Percentiles rank a stretch among this genome's conserved stretches.
Conservation (phyloP, 2,888 invertebrate genomes). For the Buathra laborator region DNA sequence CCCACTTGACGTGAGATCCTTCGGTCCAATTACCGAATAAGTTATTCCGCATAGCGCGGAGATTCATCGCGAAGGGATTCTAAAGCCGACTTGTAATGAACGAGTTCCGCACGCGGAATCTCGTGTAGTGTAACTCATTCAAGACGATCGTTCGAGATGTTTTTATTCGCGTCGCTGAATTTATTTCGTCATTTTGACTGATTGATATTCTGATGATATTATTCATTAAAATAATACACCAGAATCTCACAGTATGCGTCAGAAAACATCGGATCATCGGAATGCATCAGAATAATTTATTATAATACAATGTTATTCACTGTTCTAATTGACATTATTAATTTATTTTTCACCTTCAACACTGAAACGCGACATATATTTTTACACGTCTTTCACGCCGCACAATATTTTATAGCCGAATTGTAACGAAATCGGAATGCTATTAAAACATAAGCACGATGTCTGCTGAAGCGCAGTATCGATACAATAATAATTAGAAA, state of each 20-base stretch:
- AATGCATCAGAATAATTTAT: too few species aligned
- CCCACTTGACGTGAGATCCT: constrained; percentile 42
- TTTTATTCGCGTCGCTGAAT: not conserved
- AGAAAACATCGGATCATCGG: too few species aligned
- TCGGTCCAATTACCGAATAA: constrained; percentile 62
- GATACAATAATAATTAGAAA: too few species aligned
- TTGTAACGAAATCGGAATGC: too few species aligned
- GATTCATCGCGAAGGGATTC: constrained; percentile 15
- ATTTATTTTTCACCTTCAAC: not conserved
- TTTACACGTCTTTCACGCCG: too few species aligned
- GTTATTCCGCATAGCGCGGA: constrained; percentile 44
- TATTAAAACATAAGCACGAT: too few species aligned
- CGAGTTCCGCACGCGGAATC: constrained; percentile 3
- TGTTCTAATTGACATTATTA: not conserved
- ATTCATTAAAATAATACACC: not conserved
- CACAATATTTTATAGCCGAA: too few species aligned
- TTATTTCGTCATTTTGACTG: not conserved
- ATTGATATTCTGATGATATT: not conserved
- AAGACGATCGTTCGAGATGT: not conserved
- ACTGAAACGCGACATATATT: too few species aligned
- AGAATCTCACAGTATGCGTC: not conserved
- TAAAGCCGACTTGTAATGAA: constrained; percentile 28
- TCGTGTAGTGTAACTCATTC: not conserved
- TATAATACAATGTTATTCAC: not conserved
- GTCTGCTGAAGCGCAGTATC: too few species aligned